phyloP scores from a whole-genome alignment of 1,140 invertebrate species.

The Asobara japonica region DNA sequence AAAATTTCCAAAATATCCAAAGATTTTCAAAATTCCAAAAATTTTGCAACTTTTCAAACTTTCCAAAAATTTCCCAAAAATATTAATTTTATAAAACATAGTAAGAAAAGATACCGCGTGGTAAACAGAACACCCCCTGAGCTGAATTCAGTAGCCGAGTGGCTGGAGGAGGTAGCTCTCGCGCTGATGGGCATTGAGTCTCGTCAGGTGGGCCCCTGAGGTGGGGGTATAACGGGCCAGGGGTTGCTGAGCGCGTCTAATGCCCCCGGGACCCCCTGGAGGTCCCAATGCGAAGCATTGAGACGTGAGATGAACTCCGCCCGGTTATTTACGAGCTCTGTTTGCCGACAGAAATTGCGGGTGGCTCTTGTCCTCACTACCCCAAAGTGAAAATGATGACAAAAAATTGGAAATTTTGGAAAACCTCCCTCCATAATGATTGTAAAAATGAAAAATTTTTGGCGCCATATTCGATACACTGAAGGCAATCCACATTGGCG shows the following conservation, averaged over 20 bases:
- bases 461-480: too few relatives aligned
- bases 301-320: conserved; percentile 15
- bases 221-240: neutral
- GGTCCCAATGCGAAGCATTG: conserved; percentile 16
- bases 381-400: neutral
- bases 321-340: conserved; percentile 50
- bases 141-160: conserved; percentile 18
- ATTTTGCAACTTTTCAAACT: too few relatives aligned
- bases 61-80: too few relatives aligned
- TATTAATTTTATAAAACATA: too few relatives aligned
- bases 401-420: too few relatives aligned
- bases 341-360: conserved; percentile 57
- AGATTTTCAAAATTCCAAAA: too few relatives aligned
- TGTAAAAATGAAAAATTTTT: too few relatives aligned
- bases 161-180: neutral
- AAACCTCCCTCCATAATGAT: too few relatives aligned
- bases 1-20: too few relatives aligned
- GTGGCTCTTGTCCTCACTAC: conserved; percentile 41
- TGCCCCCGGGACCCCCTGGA: neutral
- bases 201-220: neutral
- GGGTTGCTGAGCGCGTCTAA: conserved; percentile 23
- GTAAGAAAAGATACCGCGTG: too few relatives aligned
- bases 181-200: conserved; percentile 17
- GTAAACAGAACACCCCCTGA: neutral
- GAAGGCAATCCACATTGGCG: too few relatives aligned